Evolutionary conservation across 2,113 vertebrate genomes (phyloP).

Genomic region (Melanerpes formicivorus): DNA sequence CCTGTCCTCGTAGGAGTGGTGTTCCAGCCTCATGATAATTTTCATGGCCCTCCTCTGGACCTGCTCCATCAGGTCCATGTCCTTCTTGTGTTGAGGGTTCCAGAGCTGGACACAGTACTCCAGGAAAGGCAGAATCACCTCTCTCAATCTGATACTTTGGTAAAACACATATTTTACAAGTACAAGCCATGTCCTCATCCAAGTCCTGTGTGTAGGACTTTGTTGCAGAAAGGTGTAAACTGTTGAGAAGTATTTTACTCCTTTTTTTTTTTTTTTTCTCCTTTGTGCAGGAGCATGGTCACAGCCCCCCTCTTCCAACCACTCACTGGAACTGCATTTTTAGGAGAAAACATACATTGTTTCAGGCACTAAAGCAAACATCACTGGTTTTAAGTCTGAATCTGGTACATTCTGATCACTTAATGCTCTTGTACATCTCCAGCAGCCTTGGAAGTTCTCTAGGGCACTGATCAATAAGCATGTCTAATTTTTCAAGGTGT

Average conservation of each 20-base stretch:
- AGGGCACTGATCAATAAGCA: not conserved
- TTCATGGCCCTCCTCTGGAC: no score
- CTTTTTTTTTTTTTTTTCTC: rapidly evolving
- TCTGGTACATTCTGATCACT: not conserved
- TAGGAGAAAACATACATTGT: not conserved
- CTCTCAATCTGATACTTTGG: not conserved
- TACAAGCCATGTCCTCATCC: not conserved
- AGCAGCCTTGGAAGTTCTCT: not conserved
- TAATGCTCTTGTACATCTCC: not conserved
- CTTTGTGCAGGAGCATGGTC: not conserved
- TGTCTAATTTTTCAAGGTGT: conserved; percentile 1
- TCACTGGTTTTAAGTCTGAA: not conserved
- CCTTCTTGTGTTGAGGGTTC: no score
- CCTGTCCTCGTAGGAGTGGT: no score
- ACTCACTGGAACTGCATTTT: not conserved
- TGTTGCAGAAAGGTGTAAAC: not conserved
- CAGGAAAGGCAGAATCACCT: no score
- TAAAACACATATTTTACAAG: not conserved
- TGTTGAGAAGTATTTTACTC: not conserved
- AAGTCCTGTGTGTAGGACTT: not conserved
- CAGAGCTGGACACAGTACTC: no score
- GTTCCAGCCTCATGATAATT: no score
- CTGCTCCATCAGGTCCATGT: no score
- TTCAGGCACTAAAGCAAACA: not conserved
- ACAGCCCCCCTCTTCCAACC: rapidly evolving